A percentile compares a stretch with the other conserved stretches of the same genome.
These are phyloP conservation scores for Tenthredo amoena DNA, from an alignment of 2,888 invertebrate species.

Conservation along the genomic window DNA sequence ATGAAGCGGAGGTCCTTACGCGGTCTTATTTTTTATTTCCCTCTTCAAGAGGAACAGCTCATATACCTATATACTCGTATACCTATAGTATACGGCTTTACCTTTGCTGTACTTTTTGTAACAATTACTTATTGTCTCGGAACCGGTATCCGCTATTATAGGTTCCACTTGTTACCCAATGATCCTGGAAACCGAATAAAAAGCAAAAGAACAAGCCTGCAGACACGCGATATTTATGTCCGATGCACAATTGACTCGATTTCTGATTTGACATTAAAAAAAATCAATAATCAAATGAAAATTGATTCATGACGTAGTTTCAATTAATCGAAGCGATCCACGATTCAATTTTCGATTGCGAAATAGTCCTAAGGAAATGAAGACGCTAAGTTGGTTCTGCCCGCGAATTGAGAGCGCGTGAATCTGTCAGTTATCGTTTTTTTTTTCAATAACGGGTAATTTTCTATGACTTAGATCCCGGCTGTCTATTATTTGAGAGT, in stretches of 20 bases:
- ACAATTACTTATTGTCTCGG: constrained; percentile 12
- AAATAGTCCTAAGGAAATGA: neutral
- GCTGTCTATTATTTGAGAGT: neutral
- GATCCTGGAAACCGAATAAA: neutral
- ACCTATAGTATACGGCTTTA: neutral
- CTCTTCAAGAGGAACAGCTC: neutral
- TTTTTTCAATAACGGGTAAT: neutral
- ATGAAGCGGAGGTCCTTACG: neutral
- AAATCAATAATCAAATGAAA: neutral
- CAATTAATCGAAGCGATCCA: neutral
- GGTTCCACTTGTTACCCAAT: constrained; percentile 17
- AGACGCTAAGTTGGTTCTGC: neutral
- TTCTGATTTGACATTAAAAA: neutral
- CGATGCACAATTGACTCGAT: neutral
- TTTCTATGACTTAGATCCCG: neutral
- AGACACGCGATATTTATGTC: neutral
- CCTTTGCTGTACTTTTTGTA: neutral
- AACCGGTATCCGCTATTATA: neutral
- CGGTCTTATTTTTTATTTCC: neutral
- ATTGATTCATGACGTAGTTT: neutral
- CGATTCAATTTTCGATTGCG: neutral
- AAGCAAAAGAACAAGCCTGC: neutral
- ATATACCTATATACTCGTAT: no score
- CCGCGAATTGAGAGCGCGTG: neutral
- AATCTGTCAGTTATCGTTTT: neutral